A percentile compares a stretch with the other conserved stretches of the same genome.
Evolutionary conservation across 2,888 invertebrate species (phyloP).

Genomic region (Galeruca laticollis): DNA sequence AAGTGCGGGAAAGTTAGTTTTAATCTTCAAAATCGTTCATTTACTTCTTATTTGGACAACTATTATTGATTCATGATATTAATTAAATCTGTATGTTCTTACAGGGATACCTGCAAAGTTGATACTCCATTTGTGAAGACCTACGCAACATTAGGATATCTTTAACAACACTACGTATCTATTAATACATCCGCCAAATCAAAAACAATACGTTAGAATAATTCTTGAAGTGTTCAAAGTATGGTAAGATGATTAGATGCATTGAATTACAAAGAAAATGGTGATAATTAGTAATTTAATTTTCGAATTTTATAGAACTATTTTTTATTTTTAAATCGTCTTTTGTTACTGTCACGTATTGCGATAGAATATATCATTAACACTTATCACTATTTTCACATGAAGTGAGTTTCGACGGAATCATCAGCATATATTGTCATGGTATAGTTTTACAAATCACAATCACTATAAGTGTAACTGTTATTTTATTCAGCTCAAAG

Average conservation of each 20-base stretch:
- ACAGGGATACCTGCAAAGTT: slow-evolving; percentile 87
- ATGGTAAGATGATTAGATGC: background rate
- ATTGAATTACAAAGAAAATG: slow-evolving; percentile 18
- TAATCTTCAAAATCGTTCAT: too few species aligned
- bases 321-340: background rate
- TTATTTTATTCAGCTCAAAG: slow-evolving; percentile 37
- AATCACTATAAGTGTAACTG: slow-evolving; percentile 33
- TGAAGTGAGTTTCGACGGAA: background rate
- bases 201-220: slow-evolving; percentile 21
- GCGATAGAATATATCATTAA: background rate
- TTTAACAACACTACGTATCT: slow-evolving; percentile 71
- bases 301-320: too few species aligned
- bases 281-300: slow-evolving; percentile 16
- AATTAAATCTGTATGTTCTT: slow-evolving; percentile 65
- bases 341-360: background rate
- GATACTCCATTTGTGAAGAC: slow-evolving; percentile 94
- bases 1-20: too few species aligned
- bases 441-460: slow-evolving; percentile 39
- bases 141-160: slow-evolving; percentile 92
- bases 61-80: background rate
- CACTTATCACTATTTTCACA: slow-evolving; percentile 11
- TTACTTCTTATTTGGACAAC: background rate
- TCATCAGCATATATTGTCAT: slow-evolving; percentile 18
- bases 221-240: slow-evolving; percentile 20
- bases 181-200: slow-evolving; percentile 15